Percentiles rank a stretch among this genome's conserved stretches.
phyloP scores from a whole-genome alignment of 2,888 invertebrate genomes.

The Apamea sordens region DNA sequence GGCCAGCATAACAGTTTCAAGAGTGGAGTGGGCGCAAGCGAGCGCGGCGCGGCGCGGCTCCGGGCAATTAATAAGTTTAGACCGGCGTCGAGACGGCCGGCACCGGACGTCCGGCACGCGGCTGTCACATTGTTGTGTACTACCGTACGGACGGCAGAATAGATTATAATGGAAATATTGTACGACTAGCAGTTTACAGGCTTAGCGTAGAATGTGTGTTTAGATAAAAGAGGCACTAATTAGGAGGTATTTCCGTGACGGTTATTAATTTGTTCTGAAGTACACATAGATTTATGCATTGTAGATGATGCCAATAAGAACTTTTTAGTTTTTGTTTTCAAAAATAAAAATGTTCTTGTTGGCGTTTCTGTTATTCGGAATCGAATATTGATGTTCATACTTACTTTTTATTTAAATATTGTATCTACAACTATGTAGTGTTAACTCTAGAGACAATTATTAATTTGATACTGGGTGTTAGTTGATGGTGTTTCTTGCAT shows the following conservation, averaged over 20 bases:
- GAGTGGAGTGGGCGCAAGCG: conserved; percentile 70
- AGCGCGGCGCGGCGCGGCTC: conserved; percentile 75
- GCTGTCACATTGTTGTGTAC: conserved; percentile 74
- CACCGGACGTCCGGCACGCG: conserved; percentile 83
- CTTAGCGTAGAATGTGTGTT: conserved; percentile 7
- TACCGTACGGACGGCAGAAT: conserved; percentile 70
- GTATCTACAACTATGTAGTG: background rate
- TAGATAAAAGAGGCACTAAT: background rate
- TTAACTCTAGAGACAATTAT: background rate
- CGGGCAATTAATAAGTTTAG: conserved; percentile 88
- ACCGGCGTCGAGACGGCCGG: conserved; percentile 73
- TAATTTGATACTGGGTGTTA: conserved; percentile 22
- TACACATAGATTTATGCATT: background rate
- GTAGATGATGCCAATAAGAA: background rate
- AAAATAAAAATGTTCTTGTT: background rate
- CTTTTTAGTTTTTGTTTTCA: background rate
- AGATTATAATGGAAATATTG: conserved; percentile 57
- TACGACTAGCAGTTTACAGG: conserved; percentile 35
- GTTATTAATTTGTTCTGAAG: background rate
- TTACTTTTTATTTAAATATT: background rate
- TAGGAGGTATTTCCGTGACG: background rate
- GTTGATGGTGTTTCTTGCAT: conserved; percentile 20
- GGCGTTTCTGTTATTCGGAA: background rate
- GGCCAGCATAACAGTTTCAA: conserved; percentile 66
- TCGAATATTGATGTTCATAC: background rate